Base-by-base conservation (phyloP, 1,140 invertebrate species). In the Platorchestia sp. region DNA sequence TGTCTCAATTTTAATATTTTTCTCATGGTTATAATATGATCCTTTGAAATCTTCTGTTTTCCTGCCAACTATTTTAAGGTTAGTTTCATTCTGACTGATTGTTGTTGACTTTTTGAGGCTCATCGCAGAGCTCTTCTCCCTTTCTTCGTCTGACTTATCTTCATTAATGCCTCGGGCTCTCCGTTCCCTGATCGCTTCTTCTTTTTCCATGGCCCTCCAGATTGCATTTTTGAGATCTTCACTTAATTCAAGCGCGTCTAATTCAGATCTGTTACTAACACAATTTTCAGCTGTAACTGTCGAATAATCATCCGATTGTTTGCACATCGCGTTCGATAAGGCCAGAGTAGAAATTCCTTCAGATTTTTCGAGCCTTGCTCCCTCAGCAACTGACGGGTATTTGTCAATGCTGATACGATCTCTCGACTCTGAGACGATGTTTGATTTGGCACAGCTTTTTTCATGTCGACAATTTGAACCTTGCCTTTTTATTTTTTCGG, bases 191-290 rank as follows among this genome's bases (percentile, higher is more conserved):
- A 45, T 47, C 40, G 6, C 91, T 45, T 45, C 40, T 93, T 93
- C 91, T 47, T 44, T 93, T 10, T 45, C 16, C 40, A 93, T 93
- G 10, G 91, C 91, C 36, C 45, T 44, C 45, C 45, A 19, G 43
- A 93, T 93, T 44, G 91, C 91, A 47, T 93, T 47, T 47, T 47
- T 93, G 5, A 93, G 45, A n/a, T 93, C 91, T 93, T 93, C 91
- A 47, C 91, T 93, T 36, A 93, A 93, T 14, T 44, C 43, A 45
- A 93, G 91, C 0, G 41, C 43, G 14, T 93, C 91, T 44, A 93
- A 47, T 45, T 93, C 91, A 93, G 36, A 47, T 45, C 40, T 45
- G 27, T 7, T 91, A 36, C 44, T 40, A 0, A 40, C 91, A 45
- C 40, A 14, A 27, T 1, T 93, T 40, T 45, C 14, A 45, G 0